Percentiles rank a stretch among this genome's conserved stretches.
These are phyloP conservation scores for Tanypteryx hageni DNA, from an alignment of 2,888 invertebrate species.

Conservation along the genomic window DNA sequence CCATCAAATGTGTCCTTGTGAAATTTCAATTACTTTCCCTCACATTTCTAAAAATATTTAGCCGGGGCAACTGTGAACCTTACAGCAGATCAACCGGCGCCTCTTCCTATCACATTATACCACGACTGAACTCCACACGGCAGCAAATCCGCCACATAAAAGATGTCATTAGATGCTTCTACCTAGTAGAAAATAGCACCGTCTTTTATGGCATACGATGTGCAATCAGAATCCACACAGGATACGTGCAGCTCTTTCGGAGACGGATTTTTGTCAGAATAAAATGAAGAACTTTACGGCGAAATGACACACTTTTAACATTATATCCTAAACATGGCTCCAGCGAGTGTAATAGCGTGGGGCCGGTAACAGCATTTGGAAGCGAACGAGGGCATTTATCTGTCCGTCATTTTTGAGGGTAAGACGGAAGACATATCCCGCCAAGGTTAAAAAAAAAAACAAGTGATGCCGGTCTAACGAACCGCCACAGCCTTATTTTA, in stretches of 20 bases:
- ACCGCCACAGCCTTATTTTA: slow-evolving; percentile 43
- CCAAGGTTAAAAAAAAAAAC: background rate
- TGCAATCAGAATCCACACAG: background rate
- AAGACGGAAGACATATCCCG: slow-evolving; percentile 24
- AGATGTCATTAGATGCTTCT: background rate
- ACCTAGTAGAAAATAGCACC: slow-evolving; percentile 54
- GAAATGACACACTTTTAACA: background rate
- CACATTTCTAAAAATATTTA: background rate
- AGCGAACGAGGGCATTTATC: background rate
- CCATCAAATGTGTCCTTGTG: background rate
- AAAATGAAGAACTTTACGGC: background rate
- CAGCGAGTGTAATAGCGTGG: background rate
- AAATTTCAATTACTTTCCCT: background rate
- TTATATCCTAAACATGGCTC: slow-evolving; percentile 11
- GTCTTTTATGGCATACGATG: background rate
- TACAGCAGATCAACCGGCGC: background rate
- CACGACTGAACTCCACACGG: background rate
- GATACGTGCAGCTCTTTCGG: background rate
- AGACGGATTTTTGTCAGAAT: background rate
- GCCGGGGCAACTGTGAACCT: background rate
- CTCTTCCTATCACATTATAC: slow-evolving; percentile 22
- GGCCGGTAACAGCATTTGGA: slow-evolving; percentile 23
- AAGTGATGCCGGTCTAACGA: background rate
- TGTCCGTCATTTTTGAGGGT: slow-evolving; percentile 1
- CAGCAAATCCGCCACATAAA: slow-evolving; percentile 22